phyloP scores from a whole-genome alignment of 1,140 invertebrate species.

The Oryzaephilus surinamensis region DNA sequence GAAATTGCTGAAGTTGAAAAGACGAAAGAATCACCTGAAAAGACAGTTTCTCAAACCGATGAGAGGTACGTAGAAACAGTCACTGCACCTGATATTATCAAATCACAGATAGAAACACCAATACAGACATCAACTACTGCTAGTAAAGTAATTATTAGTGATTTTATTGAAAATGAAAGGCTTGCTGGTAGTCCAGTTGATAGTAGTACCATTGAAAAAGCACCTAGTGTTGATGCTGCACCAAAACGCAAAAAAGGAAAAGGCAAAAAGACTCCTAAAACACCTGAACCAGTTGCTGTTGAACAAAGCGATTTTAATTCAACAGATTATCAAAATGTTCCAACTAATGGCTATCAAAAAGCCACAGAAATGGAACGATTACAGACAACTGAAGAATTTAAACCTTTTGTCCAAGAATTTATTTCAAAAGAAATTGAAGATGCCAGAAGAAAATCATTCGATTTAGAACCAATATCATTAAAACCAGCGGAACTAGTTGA shows the following conservation, averaged over 20 bases:
- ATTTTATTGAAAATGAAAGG: constrained; percentile 23
- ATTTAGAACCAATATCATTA: neutral
- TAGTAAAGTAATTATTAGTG: constrained; percentile 12
- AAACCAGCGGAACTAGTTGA: neutral
- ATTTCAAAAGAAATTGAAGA: too few species aligned
- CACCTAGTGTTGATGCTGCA: constrained; percentile 24
- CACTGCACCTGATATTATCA: constrained; percentile 21
- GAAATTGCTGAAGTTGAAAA: neutral
- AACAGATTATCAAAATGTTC: neutral
- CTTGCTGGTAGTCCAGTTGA: too few species aligned
- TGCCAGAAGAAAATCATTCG: too few species aligned
- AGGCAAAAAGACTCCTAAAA: constrained; percentile 1
- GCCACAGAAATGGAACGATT: neutral
- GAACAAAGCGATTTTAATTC: neutral
- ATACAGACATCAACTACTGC: constrained; percentile 6
- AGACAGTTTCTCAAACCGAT: constrained; percentile 9
- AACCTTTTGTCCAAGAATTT: too few species aligned
- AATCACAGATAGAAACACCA: too few species aligned
- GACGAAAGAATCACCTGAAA: too few species aligned
- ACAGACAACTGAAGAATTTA: neutral
- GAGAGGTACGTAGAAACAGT: constrained; percentile 29
- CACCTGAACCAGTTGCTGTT: neutral
- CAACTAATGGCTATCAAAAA: neutral
- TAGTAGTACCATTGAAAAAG: constrained; percentile 23
- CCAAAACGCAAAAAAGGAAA: constrained; percentile 10